Evolutionary conservation across 2,797 vertebrate species (phyloP), one percentile per base, ranked within the genome.

Genomic region (Otus scops): DNA sequence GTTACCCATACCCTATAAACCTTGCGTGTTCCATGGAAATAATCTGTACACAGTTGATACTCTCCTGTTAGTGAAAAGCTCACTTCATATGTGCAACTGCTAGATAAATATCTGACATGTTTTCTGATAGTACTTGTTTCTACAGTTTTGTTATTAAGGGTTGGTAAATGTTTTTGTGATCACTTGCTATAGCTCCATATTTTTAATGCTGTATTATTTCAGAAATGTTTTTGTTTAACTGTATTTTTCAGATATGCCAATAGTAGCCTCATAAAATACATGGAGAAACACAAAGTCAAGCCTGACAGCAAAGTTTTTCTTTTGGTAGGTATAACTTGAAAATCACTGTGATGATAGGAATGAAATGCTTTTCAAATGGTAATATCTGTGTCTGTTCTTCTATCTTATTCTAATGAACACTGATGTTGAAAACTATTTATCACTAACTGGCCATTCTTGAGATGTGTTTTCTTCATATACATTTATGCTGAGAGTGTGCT

Each of bases 281-380:
- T 99, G 99, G 99, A 99, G 98, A 99, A 99, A 97, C 99, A 99
- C 97, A 99, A 99, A 98, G 99, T 99, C 82, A 99, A 99, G 97
- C 99, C 99, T 50, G 99, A 99, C 98, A 99, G 99, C 98, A 99
- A 99, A 96, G 99, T 99, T 71, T 99, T 99, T 97, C 98, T 99
- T 92, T 94, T 99, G 99, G 99, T 99, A 98, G 89, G 99, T 98
- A 80, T 67, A 73, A 78, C 60, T 65, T 86, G 22, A 70, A 88
- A 94, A 76, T 91, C 71, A 32, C 24, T 71, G 32, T 92, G 75
- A 54, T 39, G 23, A 14, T 53, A 79, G 38, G 56, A 91, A 59
- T 93, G n/a, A 85, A 95, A 90, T 87, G 26, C 18, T n/a, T 79
- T 94, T 93, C 27, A 84, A 19, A 53, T 83, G 60, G n/a, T 73